Evolutionary conservation across 2,888 invertebrate species (phyloP).

Genomic region (Trissolcus brochymenae): DNA sequence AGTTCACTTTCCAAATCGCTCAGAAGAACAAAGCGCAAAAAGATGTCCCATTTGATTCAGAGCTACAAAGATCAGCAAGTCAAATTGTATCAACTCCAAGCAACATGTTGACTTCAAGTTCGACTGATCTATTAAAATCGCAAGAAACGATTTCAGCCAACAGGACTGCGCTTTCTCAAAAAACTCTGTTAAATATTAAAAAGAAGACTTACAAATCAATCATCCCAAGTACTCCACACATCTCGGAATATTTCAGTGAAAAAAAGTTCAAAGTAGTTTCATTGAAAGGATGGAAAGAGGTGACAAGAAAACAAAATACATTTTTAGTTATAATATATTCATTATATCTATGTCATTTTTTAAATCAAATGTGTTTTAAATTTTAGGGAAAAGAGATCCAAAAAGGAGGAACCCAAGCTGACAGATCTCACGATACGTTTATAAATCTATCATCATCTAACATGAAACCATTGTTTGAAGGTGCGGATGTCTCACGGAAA

Average conservation of each 20-base stretch:
- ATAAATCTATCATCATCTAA: too few species aligned
- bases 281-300: not conserved
- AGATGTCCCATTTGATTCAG: too few species aligned
- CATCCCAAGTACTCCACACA: not conserved
- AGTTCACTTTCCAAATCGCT: constrained; percentile 13
- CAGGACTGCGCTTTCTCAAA: not conserved
- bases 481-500: too few species aligned
- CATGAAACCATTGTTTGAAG: too few species aligned
- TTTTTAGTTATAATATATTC: not conserved
- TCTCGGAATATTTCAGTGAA: not conserved
- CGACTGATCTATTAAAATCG: not conserved
- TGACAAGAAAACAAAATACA: not conserved
- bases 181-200: too few species aligned
- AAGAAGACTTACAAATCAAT: not conserved
- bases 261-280: not conserved
- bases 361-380: not conserved
- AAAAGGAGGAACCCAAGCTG: not conserved
- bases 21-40: not conserved
- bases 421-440: too few species aligned
- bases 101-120: too few species aligned
- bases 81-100: too few species aligned
- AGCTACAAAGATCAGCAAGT: too few species aligned
- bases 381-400: constrained; percentile 4
- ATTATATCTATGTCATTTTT: not conserved
- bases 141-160: not conserved